These are phyloP conservation scores for Protobothrops mucrosquamatus DNA, from an alignment of 2,113 vertebrate genomes.

Conservation along the genomic window DNA sequence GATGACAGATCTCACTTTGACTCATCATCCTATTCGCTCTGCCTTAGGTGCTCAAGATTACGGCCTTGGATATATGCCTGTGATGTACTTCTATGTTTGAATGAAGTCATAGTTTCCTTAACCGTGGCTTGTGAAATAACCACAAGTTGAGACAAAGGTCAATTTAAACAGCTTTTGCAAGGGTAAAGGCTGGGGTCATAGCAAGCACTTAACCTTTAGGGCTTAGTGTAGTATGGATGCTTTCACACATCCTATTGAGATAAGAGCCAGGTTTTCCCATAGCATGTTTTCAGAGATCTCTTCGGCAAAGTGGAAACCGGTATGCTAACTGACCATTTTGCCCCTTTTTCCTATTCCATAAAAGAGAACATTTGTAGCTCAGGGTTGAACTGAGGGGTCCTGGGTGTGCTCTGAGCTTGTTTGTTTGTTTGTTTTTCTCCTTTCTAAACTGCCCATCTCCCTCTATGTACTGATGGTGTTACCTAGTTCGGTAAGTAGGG, in stretches of 20 bases:
- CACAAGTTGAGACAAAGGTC: background rate
- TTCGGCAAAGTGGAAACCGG: background rate
- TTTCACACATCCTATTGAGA: background rate
- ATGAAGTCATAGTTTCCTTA: background rate
- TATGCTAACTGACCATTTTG: too few species aligned
- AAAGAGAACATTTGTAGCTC: too few species aligned
- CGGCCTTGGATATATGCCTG: background rate
- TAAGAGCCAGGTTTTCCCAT: background rate
- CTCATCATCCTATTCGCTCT: background rate
- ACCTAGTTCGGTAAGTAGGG: too few species aligned
- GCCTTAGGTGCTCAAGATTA: background rate
- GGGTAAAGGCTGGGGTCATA: background rate
- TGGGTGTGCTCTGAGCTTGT: too few species aligned
- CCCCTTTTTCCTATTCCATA: too few species aligned
- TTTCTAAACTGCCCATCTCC: too few species aligned
- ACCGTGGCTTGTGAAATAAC: background rate
- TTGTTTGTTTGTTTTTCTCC: too few species aligned
- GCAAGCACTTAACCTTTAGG: background rate
- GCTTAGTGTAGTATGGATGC: background rate
- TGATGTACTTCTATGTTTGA: background rate
- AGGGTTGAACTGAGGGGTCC: too few species aligned
- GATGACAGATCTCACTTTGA: background rate
- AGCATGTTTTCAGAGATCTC: background rate
- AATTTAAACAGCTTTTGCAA: background rate
- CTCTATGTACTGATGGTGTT: too few species aligned